phyloP scores from a whole-genome alignment of 2,113 vertebrate species.

The Bostrychus sinensis region DNA sequence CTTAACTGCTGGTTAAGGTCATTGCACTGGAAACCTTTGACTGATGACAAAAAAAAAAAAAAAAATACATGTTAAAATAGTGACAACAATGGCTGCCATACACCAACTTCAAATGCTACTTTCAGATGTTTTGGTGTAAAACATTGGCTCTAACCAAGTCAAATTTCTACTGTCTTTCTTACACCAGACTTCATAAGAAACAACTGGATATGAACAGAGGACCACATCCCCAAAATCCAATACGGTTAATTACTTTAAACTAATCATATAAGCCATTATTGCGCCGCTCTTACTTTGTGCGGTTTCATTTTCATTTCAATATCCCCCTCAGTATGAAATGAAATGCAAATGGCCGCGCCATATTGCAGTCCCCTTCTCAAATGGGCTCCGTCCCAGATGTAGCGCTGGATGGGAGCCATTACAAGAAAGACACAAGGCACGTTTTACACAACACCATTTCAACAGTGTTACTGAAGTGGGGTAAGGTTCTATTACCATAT shows the following conservation, averaged over 20 bases:
- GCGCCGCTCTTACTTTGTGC: background rate
- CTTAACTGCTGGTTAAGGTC: too few species aligned
- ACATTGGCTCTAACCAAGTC: too few species aligned
- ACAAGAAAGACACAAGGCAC: background rate
- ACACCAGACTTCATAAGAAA: background rate
- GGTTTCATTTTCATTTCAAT: background rate
- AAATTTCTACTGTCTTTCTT: background rate
- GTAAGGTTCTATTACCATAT: background rate
- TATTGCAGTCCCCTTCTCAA: background rate
- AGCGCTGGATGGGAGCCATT: slow-evolving; percentile 13
- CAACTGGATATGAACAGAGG: background rate
- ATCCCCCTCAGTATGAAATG: background rate
- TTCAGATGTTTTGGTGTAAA: too few species aligned
- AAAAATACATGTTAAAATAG: too few species aligned
- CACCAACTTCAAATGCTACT: too few species aligned
- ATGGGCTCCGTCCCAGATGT: slow-evolving; percentile 12
- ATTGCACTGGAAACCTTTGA: too few species aligned
- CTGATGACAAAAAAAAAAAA: too few species aligned
- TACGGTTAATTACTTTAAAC: slow-evolving; percentile 5
- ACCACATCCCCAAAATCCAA: background rate
- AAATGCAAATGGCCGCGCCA: background rate
- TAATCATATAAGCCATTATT: slow-evolving; percentile 1
- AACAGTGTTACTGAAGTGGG: background rate
- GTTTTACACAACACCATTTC: background rate
- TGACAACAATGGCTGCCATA: too few species aligned